Evolutionary conservation across 2,888 invertebrate species (phyloP), one percentile per base, ranked within the genome.

Genomic region (Catocala fraxini): DNA sequence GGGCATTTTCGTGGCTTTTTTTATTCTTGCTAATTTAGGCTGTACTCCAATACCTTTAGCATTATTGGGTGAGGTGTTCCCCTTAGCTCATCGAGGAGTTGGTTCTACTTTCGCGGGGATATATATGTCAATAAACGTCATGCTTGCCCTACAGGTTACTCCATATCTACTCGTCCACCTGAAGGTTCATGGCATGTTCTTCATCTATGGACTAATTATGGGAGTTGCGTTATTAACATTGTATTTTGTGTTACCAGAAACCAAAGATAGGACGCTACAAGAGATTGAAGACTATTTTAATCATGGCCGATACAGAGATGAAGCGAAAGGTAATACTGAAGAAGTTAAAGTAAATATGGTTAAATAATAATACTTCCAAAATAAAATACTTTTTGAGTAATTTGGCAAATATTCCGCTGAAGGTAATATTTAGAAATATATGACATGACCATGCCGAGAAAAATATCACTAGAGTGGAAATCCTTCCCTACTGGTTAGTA

Each of bases 41-140:
- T 87, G 89, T 54, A 85, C 89, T 6, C 84, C 89, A 0, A 88
- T 91, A 60, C 86, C 91, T 0, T 59, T 90, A 13, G 85, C 86
- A 5, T 75, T 91, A 11, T 63, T 89, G 42, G 91, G 92, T 0
- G 92, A 92, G 68, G 59, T 91, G 6, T 87, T 86, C 42, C 91
- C 91, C 0, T 76, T 91, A 35, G 83, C 75, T 2, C 87, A 90
- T 59, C 84, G 86, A 71, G 86, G 84, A 10, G 80, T 81, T 1
- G 90, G 89, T 0, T 77, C 85, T 11, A 64, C 82, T 0, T 65
- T 82, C 0, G 68, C 81, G 0, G 89, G 90, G 0, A 59, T 81
- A 0, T 60, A 82, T 2, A 42, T 89, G 6, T 87, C 87, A 0
- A 5, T 85, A 0, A 57, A 63, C 6, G 51, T 89, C 0, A 79